These are phyloP conservation scores for Pipa parva DNA, from an alignment of 2,113 vertebrate genomes.

Conservation along the genomic window DNA sequence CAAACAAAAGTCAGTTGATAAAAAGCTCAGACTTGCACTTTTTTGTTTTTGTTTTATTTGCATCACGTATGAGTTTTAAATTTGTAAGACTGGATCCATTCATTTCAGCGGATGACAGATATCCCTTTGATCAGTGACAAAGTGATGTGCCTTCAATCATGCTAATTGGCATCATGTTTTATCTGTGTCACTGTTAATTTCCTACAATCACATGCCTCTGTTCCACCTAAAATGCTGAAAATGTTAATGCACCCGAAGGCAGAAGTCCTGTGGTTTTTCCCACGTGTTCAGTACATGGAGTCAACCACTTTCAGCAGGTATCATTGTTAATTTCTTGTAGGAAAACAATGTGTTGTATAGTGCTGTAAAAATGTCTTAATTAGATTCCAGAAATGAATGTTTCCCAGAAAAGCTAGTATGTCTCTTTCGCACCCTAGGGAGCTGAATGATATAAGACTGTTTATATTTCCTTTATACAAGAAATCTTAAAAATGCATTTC, in stretches of 20 bases:
- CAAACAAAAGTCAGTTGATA: conserved; percentile 20
- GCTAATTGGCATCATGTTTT: conserved; percentile 15
- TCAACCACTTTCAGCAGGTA: neutral
- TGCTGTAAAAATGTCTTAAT: too few relatives aligned
- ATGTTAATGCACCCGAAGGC: neutral
- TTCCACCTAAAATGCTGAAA: conserved; percentile 7
- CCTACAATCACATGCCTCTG: conserved; percentile 18
- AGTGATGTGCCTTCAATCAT: conserved; percentile 1
- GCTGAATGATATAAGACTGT: too few relatives aligned
- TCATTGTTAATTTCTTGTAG: too few relatives aligned
- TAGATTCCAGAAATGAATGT: too few relatives aligned
- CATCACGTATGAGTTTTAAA: neutral
- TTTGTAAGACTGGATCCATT: neutral
- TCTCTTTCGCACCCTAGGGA: too few relatives aligned
- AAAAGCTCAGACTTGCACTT: too few relatives aligned
- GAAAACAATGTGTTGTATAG: too few relatives aligned
- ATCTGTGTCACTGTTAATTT: conserved; percentile 18
- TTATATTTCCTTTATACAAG: too few relatives aligned
- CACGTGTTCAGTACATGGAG: neutral
- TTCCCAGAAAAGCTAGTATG: too few relatives aligned
- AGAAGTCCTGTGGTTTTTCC: neutral
- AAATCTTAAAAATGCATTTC: too few relatives aligned
- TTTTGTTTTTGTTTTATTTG: neutral
- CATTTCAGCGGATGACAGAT: neutral
- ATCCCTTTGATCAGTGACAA: conserved; percentile 13